Conservation (phyloP, 2,888 invertebrate species). For the Loripinus fragilis region DNA sequence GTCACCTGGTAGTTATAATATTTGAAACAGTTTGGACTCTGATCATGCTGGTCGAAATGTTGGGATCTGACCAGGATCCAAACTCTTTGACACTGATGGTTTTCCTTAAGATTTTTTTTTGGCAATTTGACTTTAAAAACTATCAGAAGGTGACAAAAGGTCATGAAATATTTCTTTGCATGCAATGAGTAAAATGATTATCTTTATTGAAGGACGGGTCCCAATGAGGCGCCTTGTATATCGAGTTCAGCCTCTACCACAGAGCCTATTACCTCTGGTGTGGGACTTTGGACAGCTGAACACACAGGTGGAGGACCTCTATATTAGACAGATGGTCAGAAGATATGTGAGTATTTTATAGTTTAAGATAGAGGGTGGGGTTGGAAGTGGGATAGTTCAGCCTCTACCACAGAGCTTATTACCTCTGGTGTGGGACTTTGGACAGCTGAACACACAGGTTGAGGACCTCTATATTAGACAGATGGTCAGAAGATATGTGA, state of each 20-base stretch:
- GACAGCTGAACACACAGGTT: conserved; percentile 72
- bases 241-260: conserved; percentile 80
- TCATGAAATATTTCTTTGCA: no score
- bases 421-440: conserved; percentile 82
- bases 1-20: no score
- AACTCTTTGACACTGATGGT: no score
- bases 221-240: conserved; percentile 81
- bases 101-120: no score
- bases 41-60: no score
- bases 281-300: conserved; percentile 82
- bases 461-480: conserved; percentile 79
- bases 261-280: conserved; percentile 79
- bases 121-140: no score
- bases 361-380: no score
- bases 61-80: no score
- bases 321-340: conserved; percentile 79
- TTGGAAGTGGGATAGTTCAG: no score
- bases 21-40: no score
- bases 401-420: conserved; percentile 80
- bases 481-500: conserved; percentile 73
- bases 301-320: conserved; percentile 73
- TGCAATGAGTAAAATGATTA: conserved; percentile 29
- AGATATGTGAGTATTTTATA: conserved; percentile 52
- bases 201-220: conserved; percentile 63
- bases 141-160: no score